These are phyloP conservation scores for Megalopta genalis DNA, from an alignment of 1,140 invertebrate genomes.

Conservation along the genomic window DNA sequence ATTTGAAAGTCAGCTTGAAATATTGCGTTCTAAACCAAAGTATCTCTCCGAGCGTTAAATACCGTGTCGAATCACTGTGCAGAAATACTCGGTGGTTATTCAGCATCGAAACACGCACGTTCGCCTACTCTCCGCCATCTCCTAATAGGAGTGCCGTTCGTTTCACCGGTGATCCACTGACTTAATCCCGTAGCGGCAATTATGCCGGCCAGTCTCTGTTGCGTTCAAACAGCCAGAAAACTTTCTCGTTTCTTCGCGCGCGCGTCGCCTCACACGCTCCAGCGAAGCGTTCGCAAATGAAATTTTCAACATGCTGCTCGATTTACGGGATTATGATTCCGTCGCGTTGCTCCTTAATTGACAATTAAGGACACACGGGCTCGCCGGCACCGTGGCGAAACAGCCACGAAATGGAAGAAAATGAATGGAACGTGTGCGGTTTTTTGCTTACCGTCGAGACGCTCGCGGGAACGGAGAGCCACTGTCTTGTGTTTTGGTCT, in stretches of 20 bases:
- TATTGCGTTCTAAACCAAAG: neutral
- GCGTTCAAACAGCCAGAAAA: neutral
- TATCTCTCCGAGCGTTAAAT: neutral
- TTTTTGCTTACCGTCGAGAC: neutral
- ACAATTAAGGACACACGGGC: neutral
- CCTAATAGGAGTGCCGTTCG: neutral
- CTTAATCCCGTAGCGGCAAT: slow-evolving; percentile 12
- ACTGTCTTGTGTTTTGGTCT: neutral
- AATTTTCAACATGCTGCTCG: neutral
- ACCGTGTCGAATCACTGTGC: neutral
- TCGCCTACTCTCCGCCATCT: neutral
- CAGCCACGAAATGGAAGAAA: neutral
- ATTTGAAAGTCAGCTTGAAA: neutral
- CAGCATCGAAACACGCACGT: neutral
- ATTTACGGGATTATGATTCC: neutral
- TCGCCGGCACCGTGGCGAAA: too few species aligned
- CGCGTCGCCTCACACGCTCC: neutral
- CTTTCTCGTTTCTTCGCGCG: neutral
- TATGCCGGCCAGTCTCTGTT: neutral
- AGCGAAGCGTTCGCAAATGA: neutral
- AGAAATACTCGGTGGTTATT: neutral
- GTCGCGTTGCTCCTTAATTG: neutral
- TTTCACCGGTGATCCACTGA: slow-evolving; percentile 6
- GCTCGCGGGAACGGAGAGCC: neutral
- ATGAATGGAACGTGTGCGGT: slow-evolving; percentile 13